A percentile compares a stretch with the other conserved stretches of the same genome.
Conservation (phyloP, 2,888 invertebrate species). For the Andricus quercusramuli region DNA sequence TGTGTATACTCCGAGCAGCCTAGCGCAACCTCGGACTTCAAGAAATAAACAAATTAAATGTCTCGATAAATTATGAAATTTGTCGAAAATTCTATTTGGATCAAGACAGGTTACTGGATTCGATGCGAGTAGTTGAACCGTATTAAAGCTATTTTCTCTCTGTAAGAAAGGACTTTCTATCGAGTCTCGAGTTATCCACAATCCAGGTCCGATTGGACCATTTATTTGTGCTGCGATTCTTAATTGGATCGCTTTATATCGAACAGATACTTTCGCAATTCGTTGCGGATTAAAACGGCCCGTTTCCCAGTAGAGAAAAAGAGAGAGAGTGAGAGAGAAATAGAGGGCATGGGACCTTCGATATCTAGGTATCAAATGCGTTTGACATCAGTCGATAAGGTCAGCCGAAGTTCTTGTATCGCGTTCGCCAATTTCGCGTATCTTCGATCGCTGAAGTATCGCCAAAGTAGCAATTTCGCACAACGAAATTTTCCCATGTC, state of each 20-base stretch:
- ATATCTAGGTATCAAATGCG: conserved; percentile 33
- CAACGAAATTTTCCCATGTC: conserved; percentile 19
- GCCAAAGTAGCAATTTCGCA: conserved; percentile 30
- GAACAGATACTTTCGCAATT: conserved; percentile 55
- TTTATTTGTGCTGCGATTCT: conserved; percentile 68
- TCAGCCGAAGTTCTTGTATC: conserved; percentile 2
- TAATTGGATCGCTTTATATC: conserved; percentile 72
- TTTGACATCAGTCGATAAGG: conserved; percentile 34
- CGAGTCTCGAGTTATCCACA: conserved; percentile 60
- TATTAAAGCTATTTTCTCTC: conserved; percentile 52
- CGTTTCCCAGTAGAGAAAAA: conserved; percentile 31
- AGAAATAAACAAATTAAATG: neutral
- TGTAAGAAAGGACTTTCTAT: conserved; percentile 52
- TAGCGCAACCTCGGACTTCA: neutral
- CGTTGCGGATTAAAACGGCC: conserved; percentile 45
- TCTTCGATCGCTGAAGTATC: conserved; percentile 10
- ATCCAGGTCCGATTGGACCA: conserved; percentile 64
- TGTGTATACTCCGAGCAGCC: no score
- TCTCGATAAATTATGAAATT: neutral
- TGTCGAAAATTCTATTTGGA: neutral
- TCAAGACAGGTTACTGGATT: conserved; percentile 40
- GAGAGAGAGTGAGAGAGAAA: neutral
- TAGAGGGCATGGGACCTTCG: neutral
- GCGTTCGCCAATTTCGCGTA: conserved; percentile 22
- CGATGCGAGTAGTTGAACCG: conserved; percentile 41